Conservation (phyloP, 2,888 invertebrate genomes). For the Cloeon dipterum region DNA sequence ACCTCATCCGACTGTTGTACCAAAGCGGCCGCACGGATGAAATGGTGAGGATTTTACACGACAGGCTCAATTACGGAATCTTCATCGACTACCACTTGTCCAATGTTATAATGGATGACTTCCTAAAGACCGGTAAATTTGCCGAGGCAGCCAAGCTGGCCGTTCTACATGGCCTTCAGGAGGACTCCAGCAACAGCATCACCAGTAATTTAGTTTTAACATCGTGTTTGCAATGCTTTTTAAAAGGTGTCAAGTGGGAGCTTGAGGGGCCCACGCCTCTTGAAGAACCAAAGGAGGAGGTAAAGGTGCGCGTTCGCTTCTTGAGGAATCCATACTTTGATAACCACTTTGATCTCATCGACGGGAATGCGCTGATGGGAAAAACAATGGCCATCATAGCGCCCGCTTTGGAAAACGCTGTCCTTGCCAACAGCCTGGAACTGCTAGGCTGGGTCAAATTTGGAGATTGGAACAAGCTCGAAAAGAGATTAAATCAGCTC, state of each 20-base stretch:
- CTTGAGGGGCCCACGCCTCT: constrained; percentile 16
- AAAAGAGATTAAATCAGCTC: constrained; percentile 12
- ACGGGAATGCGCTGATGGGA: constrained; percentile 46
- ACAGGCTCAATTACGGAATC: constrained; percentile 69
- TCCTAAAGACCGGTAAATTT: constrained; percentile 31
- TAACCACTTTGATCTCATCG: constrained; percentile 68
- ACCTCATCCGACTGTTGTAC: constrained; percentile 39
- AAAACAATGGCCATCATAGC: constrained; percentile 54
- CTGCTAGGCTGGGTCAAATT: constrained; percentile 41
- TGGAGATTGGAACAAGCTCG: constrained; percentile 35
- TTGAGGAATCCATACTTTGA: constrained; percentile 66
- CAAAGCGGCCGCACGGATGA: constrained; percentile 30
- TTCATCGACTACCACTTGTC: constrained; percentile 65
- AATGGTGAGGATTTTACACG: constrained; percentile 46
- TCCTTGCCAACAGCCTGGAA: constrained; percentile 29
- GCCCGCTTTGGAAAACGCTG: constrained; percentile 16
- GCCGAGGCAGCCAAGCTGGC: constrained; percentile 54
- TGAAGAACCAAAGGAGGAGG: constrained; percentile 13
- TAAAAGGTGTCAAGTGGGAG: constrained; percentile 22
- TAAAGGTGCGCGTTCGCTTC: constrained; percentile 52
- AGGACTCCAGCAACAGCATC: constrained; percentile 53
- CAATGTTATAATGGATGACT: constrained; percentile 57
- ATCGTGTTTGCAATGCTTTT: constrained; percentile 48
- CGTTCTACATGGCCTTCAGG: constrained; percentile 65
- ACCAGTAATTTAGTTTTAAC: constrained; percentile 42